A percentile compares a stretch with the other conserved stretches of the same genome.
phyloP scores from a whole-genome alignment of 2,797 vertebrate species.

The Synanceia verrucosa region DNA sequence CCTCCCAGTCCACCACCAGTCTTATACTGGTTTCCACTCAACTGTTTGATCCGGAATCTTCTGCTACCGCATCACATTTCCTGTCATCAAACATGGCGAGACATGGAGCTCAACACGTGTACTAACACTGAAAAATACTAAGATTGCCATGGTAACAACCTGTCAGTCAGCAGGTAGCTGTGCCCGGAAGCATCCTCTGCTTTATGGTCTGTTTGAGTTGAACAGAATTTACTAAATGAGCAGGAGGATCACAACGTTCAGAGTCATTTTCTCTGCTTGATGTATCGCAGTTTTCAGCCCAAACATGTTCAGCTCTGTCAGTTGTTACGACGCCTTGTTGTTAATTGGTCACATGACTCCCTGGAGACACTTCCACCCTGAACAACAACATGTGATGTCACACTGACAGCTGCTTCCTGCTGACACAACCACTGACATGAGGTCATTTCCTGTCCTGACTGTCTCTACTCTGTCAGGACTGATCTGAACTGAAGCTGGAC shows the following conservation, averaged over 20 bases:
- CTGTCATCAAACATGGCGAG: background rate
- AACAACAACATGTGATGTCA: conserved; percentile 15
- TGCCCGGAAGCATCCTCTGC: background rate
- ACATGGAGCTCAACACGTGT: background rate
- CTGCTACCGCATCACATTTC: background rate
- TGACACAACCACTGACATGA: conserved; percentile 21
- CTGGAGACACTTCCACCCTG: background rate
- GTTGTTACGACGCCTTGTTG: no score
- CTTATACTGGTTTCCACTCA: background rate
- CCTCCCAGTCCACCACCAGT: background rate
- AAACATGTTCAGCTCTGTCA: no score
- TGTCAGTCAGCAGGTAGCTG: background rate
- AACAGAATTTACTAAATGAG: no score
- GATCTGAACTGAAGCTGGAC: no score
- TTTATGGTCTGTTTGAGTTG: no score
- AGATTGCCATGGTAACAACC: background rate
- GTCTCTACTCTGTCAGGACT: no score
- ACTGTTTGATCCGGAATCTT: background rate
- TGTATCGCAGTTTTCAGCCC: no score
- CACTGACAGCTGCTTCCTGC: conserved; percentile 53
- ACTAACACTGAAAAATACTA: background rate
- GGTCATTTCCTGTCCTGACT: conserved; percentile 42
- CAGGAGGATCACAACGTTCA: no score
- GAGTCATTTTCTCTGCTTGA: no score
- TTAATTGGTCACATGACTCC: background rate